Conservation (phyloP, 92 coral and sea anemone genomes). For the Parazoanthus atlanticus region DNA sequence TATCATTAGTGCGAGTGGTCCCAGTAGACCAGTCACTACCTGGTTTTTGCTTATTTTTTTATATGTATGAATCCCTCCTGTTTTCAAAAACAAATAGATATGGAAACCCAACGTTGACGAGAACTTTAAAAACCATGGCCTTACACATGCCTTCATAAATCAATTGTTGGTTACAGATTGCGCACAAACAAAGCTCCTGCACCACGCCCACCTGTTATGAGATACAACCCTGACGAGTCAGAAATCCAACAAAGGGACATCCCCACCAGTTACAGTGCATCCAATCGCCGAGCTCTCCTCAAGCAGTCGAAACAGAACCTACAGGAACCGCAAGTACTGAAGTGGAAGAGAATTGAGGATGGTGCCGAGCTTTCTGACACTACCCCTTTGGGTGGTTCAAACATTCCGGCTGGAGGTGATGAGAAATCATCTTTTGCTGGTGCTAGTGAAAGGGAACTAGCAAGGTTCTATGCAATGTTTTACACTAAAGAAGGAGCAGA, state of each 20-base stretch:
- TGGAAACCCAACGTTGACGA: too few relatives aligned
- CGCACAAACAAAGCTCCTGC: constrained; percentile 61
- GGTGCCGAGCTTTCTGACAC: constrained; percentile 8
- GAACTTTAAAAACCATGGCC: too few relatives aligned
- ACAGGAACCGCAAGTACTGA: constrained; percentile 73
- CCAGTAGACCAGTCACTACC: too few relatives aligned
- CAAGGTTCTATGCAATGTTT: constrained; percentile 82
- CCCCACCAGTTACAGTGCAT: constrained; percentile 50
- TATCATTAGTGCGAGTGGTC: too few relatives aligned
- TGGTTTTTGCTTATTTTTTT: too few relatives aligned
- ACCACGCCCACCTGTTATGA: constrained; percentile 64
- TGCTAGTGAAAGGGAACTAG: constrained; percentile 69
- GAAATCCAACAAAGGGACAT: constrained; percentile 53
- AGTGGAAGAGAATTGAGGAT: constrained; percentile 57
- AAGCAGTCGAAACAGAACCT: constrained; percentile 57
- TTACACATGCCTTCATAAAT: too few relatives aligned
- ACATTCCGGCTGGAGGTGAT: constrained; percentile 33
- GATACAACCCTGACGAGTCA: constrained; percentile 59
- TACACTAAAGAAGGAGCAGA: constrained; percentile 66
- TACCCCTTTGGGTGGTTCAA: constrained; percentile 25
- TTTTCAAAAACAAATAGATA: too few relatives aligned
- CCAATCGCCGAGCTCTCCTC: constrained; percentile 54
- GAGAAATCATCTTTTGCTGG: constrained; percentile 57
- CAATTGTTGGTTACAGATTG: constrained; percentile 33
- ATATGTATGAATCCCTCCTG: too few relatives aligned